Evolutionary conservation across 2,797 vertebrate genomes (phyloP).

Genomic region (Bufotes viridis): DNA sequence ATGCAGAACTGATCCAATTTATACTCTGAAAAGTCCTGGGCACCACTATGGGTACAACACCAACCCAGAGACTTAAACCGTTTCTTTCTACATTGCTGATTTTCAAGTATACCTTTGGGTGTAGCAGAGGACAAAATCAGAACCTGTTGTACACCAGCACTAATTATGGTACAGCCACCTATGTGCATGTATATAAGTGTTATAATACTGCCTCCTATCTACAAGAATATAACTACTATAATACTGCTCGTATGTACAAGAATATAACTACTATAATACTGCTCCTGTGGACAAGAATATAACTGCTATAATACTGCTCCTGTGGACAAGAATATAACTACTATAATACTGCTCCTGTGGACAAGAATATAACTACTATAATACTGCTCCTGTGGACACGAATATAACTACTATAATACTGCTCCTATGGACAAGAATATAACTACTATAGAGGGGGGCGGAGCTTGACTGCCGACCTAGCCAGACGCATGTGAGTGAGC

Average conservation of each 20-base stretch:
- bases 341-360: not conserved
- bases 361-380: slow-evolving; percentile 9
- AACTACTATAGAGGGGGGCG: slow-evolving; percentile 28
- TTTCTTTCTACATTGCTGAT: too few relatives aligned
- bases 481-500: too few relatives aligned
- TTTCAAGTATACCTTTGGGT: too few relatives aligned
- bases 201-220: slow-evolving; percentile 15
- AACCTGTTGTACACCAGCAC: not conserved
- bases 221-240: slow-evolving; percentile 25
- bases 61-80: too few relatives aligned
- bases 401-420: slow-evolving; percentile 6
- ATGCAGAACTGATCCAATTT: too few relatives aligned
- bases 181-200: slow-evolving; percentile 7
- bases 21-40: too few relatives aligned
- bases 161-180: slow-evolving; percentile 9
- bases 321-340: not conserved
- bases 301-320: not conserved
- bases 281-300: not conserved
- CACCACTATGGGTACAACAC: too few relatives aligned
- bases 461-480: too few relatives aligned
- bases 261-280: slow-evolving; percentile 25
- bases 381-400: not conserved
- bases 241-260: slow-evolving; percentile 7
- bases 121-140: too few relatives aligned
- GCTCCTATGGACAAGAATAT: slow-evolving; percentile 9